Evolutionary conservation across 2,888 invertebrate genomes (phyloP).

Genomic region (Biston stratarius): DNA sequence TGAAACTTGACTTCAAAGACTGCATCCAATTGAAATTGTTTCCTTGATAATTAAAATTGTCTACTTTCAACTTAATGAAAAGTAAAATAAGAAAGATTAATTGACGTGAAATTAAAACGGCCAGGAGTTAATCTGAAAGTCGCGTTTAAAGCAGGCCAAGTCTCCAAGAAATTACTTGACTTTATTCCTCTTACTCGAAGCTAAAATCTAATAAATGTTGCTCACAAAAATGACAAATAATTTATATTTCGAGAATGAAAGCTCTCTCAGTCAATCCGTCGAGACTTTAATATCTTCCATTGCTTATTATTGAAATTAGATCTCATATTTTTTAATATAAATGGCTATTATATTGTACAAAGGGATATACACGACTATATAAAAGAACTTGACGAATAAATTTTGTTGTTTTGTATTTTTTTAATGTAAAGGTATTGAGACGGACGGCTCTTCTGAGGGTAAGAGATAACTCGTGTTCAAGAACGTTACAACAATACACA

Average conservation of each 20-base stretch:
- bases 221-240: conserved; percentile 35
- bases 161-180: conserved; percentile 62
- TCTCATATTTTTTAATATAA: conserved; percentile 9
- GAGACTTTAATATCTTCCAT: conserved; percentile 23
- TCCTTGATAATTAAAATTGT: conserved; percentile 44
- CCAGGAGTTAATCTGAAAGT: conserved; percentile 64
- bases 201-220: conserved; percentile 49
- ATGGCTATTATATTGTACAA: background rate
- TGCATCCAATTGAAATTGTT: conserved; percentile 38
- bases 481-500: no score
- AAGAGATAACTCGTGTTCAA: no score
- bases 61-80: conserved; percentile 57
- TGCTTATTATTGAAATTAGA: conserved; percentile 14
- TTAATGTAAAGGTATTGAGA: no score
- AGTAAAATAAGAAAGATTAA: conserved; percentile 69
- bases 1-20: conserved; percentile 29
- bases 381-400: no score
- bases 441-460: no score
- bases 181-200: conserved; percentile 49
- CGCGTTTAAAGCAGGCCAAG: conserved; percentile 57
- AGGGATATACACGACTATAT: background rate
- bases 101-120: conserved; percentile 72
- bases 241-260: conserved; percentile 21
- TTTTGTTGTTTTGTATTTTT: no score
- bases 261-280: conserved; percentile 18